A percentile compares a stretch with the other conserved stretches of the same genome.
Evolutionary conservation across 2,888 invertebrate genomes (phyloP).

Genomic region (Alloplasta piceator): DNA sequence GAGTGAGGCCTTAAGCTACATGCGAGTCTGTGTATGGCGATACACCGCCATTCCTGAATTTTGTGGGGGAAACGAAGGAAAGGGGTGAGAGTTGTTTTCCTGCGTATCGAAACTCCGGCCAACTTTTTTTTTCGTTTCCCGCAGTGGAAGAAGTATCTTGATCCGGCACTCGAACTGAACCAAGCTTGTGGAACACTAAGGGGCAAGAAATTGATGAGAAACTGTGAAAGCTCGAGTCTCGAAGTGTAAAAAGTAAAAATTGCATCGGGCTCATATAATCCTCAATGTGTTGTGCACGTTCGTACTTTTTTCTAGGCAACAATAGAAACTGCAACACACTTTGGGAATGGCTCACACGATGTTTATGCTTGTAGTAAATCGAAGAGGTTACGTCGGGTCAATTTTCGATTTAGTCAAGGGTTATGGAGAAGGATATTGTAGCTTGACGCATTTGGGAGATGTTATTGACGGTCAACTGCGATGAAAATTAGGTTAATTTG

Average conservation of each 20-base stretch:
- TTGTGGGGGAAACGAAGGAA: neutral
- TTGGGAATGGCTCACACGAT: too few species aligned
- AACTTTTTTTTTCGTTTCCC: slow-evolving; percentile 45
- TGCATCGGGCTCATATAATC: slow-evolving; percentile 4
- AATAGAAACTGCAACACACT: too few species aligned
- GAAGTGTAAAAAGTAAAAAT: slow-evolving; percentile 34
- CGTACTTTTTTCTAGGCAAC: neutral
- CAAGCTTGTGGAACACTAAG: slow-evolving; percentile 45
- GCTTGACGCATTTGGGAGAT: too few species aligned
- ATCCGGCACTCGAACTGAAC: slow-evolving; percentile 45
- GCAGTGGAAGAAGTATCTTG: slow-evolving; percentile 44
- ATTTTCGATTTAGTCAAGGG: too few species aligned
- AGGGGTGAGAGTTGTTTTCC: slow-evolving; percentile 12
- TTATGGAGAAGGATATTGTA: too few species aligned
- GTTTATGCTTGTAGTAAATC: too few species aligned
- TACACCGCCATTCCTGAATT: neutral
- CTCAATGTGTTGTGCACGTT: neutral
- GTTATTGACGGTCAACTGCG: too few species aligned
- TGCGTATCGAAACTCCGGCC: slow-evolving; percentile 48
- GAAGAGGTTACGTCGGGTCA: too few species aligned
- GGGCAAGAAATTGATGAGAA: slow-evolving; percentile 35
- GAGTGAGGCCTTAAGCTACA: neutral
- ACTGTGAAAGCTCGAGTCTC: slow-evolving; percentile 21
- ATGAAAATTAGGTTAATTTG: too few species aligned
- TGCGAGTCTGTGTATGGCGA: neutral